Evolutionary conservation across 2,113 vertebrate genomes (phyloP), one percentile per base, ranked within the genome.

Genomic region (Gasterosteus aculeatus): DNA sequence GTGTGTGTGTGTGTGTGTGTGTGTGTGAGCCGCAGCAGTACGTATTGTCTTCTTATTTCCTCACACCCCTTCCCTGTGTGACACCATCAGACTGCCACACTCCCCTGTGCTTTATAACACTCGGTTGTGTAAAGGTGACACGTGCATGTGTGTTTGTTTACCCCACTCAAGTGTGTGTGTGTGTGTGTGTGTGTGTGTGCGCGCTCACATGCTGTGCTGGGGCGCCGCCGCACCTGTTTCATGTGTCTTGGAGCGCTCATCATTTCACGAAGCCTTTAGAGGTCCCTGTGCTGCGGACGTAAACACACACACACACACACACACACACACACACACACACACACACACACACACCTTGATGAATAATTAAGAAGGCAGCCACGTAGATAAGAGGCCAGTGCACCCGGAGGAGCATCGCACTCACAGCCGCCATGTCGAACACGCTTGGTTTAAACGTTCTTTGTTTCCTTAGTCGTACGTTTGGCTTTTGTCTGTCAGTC

Each of bases 311-410:
- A 67, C 81, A 56, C 58, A 81, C 59, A 41, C 49, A 29, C 61
- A 63, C 51, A 72, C 46, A 64, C 59, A 66, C 64, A 54, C 58
- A 81, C 59, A 41, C 49, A 29, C 61, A 63, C 51, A 72, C 46
- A 64, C 59, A 77, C 69, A 74, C 18, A 87, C 22, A 78, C 83
- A 59, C 75, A 77, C 73, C 81, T 80, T 87, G 68, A 89, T 93
- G 86, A 93, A 94, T 93, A 93, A 92, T 94, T 89, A 90, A 94
- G 51, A 56, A 84, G 88, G 76, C 39, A 65, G 66, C 26, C 67
- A 69, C 80, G 65, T 65, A 78, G 86, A 90, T 86, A 79, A 88
- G 75, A 93, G 84, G 78, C 86, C 78, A 65, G 71, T 60, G 57
- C 61, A 85, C 69, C 90, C 87, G 75, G 72, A 89, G 79, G 80